A percentile compares a stretch with the other conserved stretches of the same genome.
Evolutionary conservation across 2,888 invertebrate genomes (phyloP).

Genomic region (Aricia artaxerxes): DNA sequence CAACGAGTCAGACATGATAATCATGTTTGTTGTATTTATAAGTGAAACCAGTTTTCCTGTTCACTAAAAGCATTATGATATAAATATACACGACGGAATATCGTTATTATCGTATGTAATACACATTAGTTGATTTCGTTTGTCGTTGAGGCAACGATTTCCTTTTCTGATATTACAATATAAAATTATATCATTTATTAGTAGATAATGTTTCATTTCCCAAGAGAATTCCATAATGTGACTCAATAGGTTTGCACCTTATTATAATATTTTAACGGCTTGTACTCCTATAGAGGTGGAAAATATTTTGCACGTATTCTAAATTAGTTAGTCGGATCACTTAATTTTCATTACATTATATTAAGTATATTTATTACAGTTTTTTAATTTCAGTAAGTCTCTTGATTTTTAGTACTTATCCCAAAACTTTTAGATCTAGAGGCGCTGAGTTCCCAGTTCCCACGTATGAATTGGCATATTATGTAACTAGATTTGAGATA

Average conservation of each 20-base stretch:
- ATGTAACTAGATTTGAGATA: not conserved
- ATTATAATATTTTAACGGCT: not conserved
- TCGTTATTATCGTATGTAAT: not conserved
- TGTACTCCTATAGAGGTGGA: too few relatives aligned
- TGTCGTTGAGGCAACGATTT: slow-evolving; percentile 11
- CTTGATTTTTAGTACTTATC: too few relatives aligned
- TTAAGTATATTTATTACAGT: too few relatives aligned
- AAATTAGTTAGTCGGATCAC: too few relatives aligned
- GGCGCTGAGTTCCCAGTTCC: too few relatives aligned
- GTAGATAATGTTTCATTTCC: not conserved
- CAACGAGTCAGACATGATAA: not conserved
- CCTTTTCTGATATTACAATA: slow-evolving; percentile 5
- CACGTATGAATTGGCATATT: not conserved
- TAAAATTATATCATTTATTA: not conserved
- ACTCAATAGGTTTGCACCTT: not conserved
- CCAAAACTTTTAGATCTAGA: too few relatives aligned
- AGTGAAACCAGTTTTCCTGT: slow-evolving; percentile 20
- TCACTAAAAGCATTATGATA: not conserved
- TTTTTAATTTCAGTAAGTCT: too few relatives aligned
- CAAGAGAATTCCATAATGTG: not conserved
- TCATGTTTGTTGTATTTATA: slow-evolving; percentile 5
- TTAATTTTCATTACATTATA: too few relatives aligned
- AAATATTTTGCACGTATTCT: too few relatives aligned
- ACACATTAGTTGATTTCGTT: not conserved
- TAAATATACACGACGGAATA: slow-evolving; percentile 17